Base-by-base conservation (phyloP, 2,888 invertebrate genomes). In the Nematopogon swammerdamellus region DNA sequence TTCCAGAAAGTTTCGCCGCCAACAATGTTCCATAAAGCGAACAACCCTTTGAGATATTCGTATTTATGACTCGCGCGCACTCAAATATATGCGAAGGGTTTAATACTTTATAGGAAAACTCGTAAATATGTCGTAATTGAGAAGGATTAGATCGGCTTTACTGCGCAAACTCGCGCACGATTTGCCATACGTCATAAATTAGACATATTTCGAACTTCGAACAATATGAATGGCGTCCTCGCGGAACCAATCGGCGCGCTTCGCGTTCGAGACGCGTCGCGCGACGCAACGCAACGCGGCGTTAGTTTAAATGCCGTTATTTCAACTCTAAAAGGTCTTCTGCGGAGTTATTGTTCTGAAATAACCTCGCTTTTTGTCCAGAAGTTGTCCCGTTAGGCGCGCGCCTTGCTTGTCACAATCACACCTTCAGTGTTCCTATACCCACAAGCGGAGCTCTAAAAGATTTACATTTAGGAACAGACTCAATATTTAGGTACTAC, bases 81-180 rank as follows among this genome's bases (percentile, higher is more conserved):
- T 25, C 25, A 25, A 25, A 25, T 25, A n/a, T n/a, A n/a, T n/a
- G n/a, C n/a, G n/a, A 25, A 25, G 25, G 25, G 25, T 25, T 25
- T 25, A n/a, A 69, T 68, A 71, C 74, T 76, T 77, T 74, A 68
- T 72, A 71, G 74, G 74, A 77, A 75, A 77, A 76, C 76, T 73
- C 70, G 72, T 79, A 75, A 77, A 76, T 51, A 70, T 74, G 76
- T 76, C 73, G 73, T 75, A 76, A 76, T 77, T 76, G 77, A 74
- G 72, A 64, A 64, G 76, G 74, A 77, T 79, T 77, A 73, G 76
- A 76, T 75, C 67, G 72, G 76, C 70, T 72, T 68, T 36, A 36
- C 11, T 8, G 14, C 14, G 25, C 25, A 10, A 25, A 10, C 25
- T 25, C 65, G 72, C 64, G 65, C 67, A 63, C 73, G 72, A 77